Conservation (phyloP, 2,888 invertebrate species). For the Cyrtodaria siliqua region DNA sequence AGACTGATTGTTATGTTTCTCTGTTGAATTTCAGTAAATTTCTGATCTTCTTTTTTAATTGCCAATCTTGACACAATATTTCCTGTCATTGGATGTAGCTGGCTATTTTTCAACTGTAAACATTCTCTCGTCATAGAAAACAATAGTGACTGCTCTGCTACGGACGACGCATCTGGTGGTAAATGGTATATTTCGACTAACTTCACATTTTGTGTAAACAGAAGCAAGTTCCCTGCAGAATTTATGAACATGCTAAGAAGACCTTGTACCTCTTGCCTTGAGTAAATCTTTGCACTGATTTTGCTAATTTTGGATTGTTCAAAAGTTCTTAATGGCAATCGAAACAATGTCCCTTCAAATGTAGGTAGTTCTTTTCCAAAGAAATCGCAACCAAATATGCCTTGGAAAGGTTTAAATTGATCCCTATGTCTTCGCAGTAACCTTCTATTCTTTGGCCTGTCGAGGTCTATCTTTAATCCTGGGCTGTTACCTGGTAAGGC, state of each 20-base stretch:
- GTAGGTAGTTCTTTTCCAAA: not conserved
- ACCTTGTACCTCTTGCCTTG: constrained; percentile 68
- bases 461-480: constrained; percentile 63
- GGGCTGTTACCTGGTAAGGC: constrained; percentile 51
- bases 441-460: constrained; percentile 43
- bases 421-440: constrained; percentile 67
- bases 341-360: constrained; percentile 81
- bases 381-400: constrained; percentile 46
- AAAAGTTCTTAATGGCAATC: constrained; percentile 81
- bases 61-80: not conserved
- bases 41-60: not conserved
- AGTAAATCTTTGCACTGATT: constrained; percentile 72
- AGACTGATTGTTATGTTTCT: not conserved
- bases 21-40: not conserved
- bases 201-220: constrained; percentile 84
- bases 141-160: not conserved
- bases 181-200: constrained; percentile 76
- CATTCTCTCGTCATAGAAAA: not conserved
- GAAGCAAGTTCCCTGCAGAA: constrained; percentile 76
- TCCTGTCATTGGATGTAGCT: not conserved
- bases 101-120: too few relatives aligned
- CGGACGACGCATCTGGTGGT: constrained; percentile 15
- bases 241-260: constrained; percentile 75
- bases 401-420: constrained; percentile 81
- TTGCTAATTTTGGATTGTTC: constrained; percentile 77